Evolutionary conservation across 2,113 vertebrate genomes (phyloP), one percentile per base, ranked within the genome.

Genomic region (Spea multiplicata): DNA sequence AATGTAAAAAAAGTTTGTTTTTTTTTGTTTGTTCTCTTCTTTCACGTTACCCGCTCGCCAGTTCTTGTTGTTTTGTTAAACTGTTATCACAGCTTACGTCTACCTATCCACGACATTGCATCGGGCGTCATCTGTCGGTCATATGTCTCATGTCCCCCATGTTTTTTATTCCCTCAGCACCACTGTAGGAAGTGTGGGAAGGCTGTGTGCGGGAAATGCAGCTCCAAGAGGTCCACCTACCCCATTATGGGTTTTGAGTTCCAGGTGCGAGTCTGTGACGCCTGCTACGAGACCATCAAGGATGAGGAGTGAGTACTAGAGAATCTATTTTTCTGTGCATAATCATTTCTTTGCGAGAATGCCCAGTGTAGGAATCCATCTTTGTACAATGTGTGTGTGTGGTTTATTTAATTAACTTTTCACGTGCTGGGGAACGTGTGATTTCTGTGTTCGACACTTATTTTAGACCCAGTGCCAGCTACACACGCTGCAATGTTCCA

Each of bases 191-290:
- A 98, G 83, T 99, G 97, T 45, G 97, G 97, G 0, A 92, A 95
- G 82, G 97, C 97, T 0, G 94, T 98, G 9, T 99, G 97, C 77
- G 97, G 94, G 50, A 98, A 95, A 83, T 99, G 97, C 85, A 99
- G 97, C 83, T 95, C 92, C 45, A 98, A 96, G 85, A 92, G 95
- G 64, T 96, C 97, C 9, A 95, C 92, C 2, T 98, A 94, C 83
- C 97, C 97, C 0, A 80, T 97, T 84, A 98, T 99, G 97, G 97
- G 97, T 80, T 99, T 99, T 65, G 97, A 99, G 91, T 97, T 98
- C 90, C 96, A 96, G 5, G 96, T 99, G 82, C 94, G 97, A 1
- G 93, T 99, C 71, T 99, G 97, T 61, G 97, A 99, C 44, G 86
- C 91, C 85, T 99, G 97, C 79, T 95, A 95, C 14, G 94, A 95